Conservation (phyloP, 2,797 vertebrate genomes). For the Picus viridis region DNA sequence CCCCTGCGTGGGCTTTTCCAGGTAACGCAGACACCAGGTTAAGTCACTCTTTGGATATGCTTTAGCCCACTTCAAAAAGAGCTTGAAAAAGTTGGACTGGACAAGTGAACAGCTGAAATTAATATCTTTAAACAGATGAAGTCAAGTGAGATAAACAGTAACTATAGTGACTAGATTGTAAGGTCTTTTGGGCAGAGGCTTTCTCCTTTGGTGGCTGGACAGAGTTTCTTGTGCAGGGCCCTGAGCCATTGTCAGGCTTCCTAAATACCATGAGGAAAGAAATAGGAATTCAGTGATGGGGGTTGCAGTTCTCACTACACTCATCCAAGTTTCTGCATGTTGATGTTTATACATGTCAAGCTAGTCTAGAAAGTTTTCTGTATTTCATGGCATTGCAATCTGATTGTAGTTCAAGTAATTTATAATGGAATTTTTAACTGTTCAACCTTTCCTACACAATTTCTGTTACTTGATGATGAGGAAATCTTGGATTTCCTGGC, state of each 20-base stretch:
- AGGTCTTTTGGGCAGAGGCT: neutral
- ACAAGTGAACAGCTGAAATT: neutral
- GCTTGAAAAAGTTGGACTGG: neutral
- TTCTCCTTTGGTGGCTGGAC: neutral
- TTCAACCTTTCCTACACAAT: neutral
- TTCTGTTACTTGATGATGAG: neutral
- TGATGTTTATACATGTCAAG: fast-evolving
- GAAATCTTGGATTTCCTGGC: neutral
- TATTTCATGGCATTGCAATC: neutral
- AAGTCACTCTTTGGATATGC: neutral
- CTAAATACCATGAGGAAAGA: neutral
- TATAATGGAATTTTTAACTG: neutral
- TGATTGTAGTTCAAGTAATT: neutral
- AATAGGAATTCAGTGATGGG: neutral
- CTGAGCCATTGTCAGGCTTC: neutral
- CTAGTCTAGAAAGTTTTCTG: neutral
- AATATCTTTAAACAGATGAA: neutral
- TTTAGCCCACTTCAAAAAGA: neutral
- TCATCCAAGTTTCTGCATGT: neutral
- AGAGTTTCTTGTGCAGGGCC: neutral
- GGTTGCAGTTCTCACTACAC: neutral
- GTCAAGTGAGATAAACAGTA: neutral
- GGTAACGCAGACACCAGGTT: neutral
- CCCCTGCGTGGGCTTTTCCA: neutral
- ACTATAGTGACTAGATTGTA: fast-evolving